Conservation (phyloP, 2,888 invertebrate genomes). For the Microplitis deprimator region DNA sequence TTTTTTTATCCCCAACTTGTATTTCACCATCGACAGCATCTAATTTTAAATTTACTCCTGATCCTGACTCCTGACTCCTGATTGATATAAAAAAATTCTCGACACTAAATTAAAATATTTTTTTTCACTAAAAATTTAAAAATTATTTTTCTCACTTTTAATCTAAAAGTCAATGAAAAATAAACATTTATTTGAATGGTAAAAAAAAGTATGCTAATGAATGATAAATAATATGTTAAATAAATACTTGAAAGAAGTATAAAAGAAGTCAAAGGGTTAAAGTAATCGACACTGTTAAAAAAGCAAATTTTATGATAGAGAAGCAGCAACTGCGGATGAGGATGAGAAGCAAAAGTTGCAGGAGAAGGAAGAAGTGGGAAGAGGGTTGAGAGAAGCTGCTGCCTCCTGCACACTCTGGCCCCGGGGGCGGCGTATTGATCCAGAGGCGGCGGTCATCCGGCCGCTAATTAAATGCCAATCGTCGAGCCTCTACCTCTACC, state of each 20-base stretch:
- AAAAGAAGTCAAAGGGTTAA: not conserved
- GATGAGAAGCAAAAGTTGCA: constrained; percentile 42
- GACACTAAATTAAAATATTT: no score
- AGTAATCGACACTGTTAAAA: constrained; percentile 2
- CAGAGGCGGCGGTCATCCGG: constrained; percentile 71
- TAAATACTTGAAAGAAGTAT: not conserved
- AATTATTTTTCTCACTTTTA: no score
- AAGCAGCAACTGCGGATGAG: constrained; percentile 34
- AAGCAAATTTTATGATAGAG: constrained; percentile 42
- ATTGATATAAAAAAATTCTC: not conserved
- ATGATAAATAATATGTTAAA: constrained; percentile 9
- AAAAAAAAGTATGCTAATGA: not conserved
- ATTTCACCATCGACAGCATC: not conserved
- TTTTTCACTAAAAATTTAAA: no score
- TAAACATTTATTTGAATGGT: not conserved
- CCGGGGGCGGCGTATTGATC: constrained; percentile 70
- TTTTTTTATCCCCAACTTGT: not conserved
- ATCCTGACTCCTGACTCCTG: not conserved
- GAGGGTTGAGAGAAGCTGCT: constrained; percentile 57
- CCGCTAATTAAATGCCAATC: constrained; percentile 72
- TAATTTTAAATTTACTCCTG: not conserved
- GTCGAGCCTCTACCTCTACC: constrained; percentile 57
- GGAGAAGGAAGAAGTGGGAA: constrained; percentile 40
- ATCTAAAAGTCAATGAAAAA: no score
- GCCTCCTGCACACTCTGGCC: constrained; percentile 68